Percentiles rank a stretch among this genome's conserved stretches.
Conservation (phyloP, 1,140 invertebrate species). For the Drosophila insularis region DNA sequence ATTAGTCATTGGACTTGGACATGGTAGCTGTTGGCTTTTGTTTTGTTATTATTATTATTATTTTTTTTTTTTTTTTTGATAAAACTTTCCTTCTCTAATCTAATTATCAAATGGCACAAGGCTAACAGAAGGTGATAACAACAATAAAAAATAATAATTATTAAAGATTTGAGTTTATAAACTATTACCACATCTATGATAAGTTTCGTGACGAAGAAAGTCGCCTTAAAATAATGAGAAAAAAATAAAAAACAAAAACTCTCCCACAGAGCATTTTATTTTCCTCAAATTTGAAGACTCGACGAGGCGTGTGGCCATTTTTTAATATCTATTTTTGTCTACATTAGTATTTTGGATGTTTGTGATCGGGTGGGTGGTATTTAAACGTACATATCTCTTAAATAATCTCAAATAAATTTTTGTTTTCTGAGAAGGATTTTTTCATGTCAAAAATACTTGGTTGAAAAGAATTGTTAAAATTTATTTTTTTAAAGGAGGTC, state of each 20-base stretch:
- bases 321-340: neutral
- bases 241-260: neutral
- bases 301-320: neutral
- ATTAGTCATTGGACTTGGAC: conserved; percentile 43
- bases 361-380: neutral
- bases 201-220: conserved; percentile 1
- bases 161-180: neutral
- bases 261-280: neutral
- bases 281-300: neutral
- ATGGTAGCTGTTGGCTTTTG: no score
- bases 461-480: no score
- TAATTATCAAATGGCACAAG: conserved; percentile 58
- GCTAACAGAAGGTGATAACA: neutral
- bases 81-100: conserved; percentile 50
- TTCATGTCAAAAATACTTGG: no score
- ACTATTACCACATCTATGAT: neutral
- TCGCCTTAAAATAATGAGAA: neutral
- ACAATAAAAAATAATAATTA: neutral
- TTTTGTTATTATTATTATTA: no score
- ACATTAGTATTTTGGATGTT: neutral
- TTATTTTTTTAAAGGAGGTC: no score
- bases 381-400: no score
- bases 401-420: no score
- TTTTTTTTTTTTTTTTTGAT: conserved; percentile 24
- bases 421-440: no score